Conservation (phyloP, 2,888 invertebrate genomes). For the Alentia gelatinosa region DNA sequence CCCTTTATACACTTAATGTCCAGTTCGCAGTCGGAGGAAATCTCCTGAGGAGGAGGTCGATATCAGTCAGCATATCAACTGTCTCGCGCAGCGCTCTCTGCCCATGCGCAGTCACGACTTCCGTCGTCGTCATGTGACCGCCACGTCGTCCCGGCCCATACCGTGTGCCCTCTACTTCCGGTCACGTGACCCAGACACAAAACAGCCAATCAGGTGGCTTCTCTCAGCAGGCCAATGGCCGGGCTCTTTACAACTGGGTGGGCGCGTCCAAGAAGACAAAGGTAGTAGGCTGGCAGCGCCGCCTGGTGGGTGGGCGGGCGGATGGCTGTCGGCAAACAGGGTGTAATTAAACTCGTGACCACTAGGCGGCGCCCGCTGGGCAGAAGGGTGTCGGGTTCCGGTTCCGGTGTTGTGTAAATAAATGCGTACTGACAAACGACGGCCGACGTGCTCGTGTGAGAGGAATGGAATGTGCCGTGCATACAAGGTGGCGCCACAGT, state of each 20-base stretch:
- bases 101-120: constrained; percentile 8
- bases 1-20: too few species aligned
- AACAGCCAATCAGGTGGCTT: not conserved
- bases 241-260: not conserved
- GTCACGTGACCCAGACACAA: not conserved
- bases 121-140: not conserved
- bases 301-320: not conserved
- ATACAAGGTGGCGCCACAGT: not conserved
- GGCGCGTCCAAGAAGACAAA: not conserved
- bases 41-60: not conserved
- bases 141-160: not conserved
- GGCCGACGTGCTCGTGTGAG: not conserved
- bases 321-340: not conserved
- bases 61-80: not conserved
- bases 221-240: not conserved
- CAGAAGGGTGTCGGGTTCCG: not conserved
- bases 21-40: not conserved
- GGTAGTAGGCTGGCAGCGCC: not conserved
- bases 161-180: not conserved
- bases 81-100: not conserved
- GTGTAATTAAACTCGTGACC: constrained; percentile 12
- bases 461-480: not conserved
- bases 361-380: not conserved
- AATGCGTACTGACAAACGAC: not conserved
- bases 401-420: not conserved